Evolutionary conservation across 2,888 invertebrate species (phyloP).

Genomic region (Sialis fuliginosa): DNA sequence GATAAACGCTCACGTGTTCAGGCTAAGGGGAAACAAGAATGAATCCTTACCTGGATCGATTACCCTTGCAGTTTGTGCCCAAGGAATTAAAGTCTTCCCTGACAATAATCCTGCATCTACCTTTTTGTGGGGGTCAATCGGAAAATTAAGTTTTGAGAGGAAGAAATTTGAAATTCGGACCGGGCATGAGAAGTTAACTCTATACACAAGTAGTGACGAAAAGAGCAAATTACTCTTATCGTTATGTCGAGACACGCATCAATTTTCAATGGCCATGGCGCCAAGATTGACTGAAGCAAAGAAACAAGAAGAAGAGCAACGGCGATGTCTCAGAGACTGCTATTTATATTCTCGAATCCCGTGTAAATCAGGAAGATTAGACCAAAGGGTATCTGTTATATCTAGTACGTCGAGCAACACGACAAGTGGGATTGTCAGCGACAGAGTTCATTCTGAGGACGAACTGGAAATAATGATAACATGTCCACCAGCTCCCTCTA

Average conservation of each 20-base stretch:
- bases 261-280: slow-evolving; percentile 86
- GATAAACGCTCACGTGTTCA: slow-evolving; percentile 69
- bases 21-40: slow-evolving; percentile 58
- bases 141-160: slow-evolving; percentile 87
- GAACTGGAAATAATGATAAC: slow-evolving; percentile 81
- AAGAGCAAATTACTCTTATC: slow-evolving; percentile 81
- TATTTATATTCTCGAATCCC: slow-evolving; percentile 45
- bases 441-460: slow-evolving; percentile 86
- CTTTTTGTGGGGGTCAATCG: slow-evolving; percentile 91
- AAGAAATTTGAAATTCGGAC: slow-evolving; percentile 95
- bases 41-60: slow-evolving; percentile 63
- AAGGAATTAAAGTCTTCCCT: slow-evolving; percentile 75
- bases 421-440: slow-evolving; percentile 91
- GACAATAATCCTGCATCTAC: slow-evolving; percentile 52
- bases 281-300: slow-evolving; percentile 68
- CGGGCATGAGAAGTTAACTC: slow-evolving; percentile 70
- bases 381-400: slow-evolving; percentile 77
- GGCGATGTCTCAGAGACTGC: slow-evolving; percentile 39
- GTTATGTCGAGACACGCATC: slow-evolving; percentile 82
- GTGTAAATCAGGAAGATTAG: slow-evolving; percentile 23
- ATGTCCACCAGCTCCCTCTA: slow-evolving; percentile 68
- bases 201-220: slow-evolving; percentile 84
- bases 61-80: slow-evolving; percentile 81
- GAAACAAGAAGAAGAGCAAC: slow-evolving; percentile 64
- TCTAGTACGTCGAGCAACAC: slow-evolving; percentile 93